Percentiles rank a stretch among this genome's conserved stretches.
phyloP scores from a whole-genome alignment of 2,888 invertebrate species.

The Synanthedon formicaeformis region DNA sequence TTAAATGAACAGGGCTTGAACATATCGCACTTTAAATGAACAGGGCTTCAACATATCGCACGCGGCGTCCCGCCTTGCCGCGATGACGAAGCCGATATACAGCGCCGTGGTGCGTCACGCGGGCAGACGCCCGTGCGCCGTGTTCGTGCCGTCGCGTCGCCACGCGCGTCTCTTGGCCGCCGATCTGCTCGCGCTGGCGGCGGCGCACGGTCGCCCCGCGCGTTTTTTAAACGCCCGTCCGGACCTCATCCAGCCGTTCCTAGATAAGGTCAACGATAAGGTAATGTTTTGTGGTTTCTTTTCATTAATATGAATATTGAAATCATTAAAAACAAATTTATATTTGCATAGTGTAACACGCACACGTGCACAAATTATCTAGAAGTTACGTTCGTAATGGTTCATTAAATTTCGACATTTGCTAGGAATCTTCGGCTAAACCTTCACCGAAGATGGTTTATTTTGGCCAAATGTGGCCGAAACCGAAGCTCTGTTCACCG shows the following conservation, averaged over 20 bases:
- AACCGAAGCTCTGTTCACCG: no score
- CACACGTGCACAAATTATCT: no score
- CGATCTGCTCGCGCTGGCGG: conserved; percentile 93
- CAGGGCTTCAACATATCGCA: conserved; percentile 98
- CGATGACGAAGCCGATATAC: conserved; percentile 98
- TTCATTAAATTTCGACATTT: no score
- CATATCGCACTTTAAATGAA: background rate
- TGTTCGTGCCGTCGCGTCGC: conserved; percentile 89
- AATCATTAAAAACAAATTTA: no score
- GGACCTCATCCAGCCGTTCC: conserved; percentile 88
- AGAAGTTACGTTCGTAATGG: no score
- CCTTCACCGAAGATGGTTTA: no score
- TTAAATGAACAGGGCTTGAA: no score
- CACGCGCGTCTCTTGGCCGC: conserved; percentile 95
- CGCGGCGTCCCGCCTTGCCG: conserved; percentile 93
- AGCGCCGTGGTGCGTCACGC: conserved; percentile 89
- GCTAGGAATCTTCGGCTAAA: no score
- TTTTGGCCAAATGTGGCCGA: no score
- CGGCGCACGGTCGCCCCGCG: conserved; percentile 87
- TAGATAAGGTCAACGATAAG: conserved; percentile 89
- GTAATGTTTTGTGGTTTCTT: conserved; percentile 35
- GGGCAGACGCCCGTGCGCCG: conserved; percentile 85
- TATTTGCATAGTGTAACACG: no score
- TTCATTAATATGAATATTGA: no score
- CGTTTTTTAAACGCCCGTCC: conserved; percentile 91